A percentile compares a stretch with the other conserved stretches of the same genome.
Evolutionary conservation across 2,888 invertebrate species (phyloP).

Genomic region (Steinernema carpocapsae): DNA sequence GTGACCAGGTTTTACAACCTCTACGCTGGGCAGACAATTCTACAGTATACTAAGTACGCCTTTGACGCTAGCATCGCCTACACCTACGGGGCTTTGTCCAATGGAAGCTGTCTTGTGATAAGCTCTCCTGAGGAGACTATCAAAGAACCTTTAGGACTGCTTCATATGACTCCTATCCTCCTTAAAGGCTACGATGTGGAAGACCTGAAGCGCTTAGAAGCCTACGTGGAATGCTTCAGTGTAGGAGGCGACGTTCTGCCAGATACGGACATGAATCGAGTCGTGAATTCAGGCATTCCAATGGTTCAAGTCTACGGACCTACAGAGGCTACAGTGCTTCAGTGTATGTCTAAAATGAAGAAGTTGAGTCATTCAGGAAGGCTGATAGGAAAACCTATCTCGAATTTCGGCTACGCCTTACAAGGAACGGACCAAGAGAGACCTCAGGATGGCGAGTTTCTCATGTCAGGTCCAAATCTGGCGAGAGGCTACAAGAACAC

Average conservation of each 20-base stretch:
- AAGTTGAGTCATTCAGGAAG: not conserved
- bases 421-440: not conserved
- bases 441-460: not conserved
- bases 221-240: not conserved
- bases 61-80: conserved; percentile 15
- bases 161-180: conserved; percentile 15
- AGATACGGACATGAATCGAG: conserved; percentile 7
- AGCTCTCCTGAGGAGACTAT: not conserved
- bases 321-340: not conserved
- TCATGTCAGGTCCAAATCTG: not conserved
- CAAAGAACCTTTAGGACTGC: not conserved
- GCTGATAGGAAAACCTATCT: conserved; percentile 5
- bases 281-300: not conserved
- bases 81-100: not conserved
- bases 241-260: conserved; percentile 8
- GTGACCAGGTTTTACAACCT: conserved; percentile 9
- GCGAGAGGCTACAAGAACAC: conserved; percentile 15
- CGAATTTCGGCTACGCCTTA: not conserved
- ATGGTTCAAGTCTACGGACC: conserved; percentile 19
- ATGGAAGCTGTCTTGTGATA: not conserved
- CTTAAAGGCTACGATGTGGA: not conserved
- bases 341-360: conserved; percentile 8
- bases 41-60: not conserved
- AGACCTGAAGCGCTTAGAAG: not conserved
- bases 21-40: not conserved